Evolutionary conservation across 2,888 invertebrate species (phyloP).

Genomic region (Xiphydria camelus): DNA sequence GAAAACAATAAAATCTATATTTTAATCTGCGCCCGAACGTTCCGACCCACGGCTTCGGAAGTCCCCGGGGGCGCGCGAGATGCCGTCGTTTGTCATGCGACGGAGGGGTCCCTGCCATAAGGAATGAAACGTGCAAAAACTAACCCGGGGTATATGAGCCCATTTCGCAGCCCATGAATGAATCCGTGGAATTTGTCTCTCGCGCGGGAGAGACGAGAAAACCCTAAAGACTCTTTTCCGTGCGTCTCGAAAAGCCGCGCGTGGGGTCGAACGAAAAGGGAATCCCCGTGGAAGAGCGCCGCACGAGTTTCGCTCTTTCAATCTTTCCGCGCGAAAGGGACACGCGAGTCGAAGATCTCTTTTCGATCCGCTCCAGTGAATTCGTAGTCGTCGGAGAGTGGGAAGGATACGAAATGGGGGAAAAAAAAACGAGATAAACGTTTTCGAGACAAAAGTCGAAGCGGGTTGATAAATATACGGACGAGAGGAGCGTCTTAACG

Average conservation of each 20-base stretch:
- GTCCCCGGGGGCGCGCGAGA: conserved; percentile 19
- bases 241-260: conserved; percentile 2
- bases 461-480: too few species aligned
- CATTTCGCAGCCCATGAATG: conserved; percentile 28
- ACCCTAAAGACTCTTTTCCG: not conserved
- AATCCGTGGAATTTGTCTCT: conserved; percentile 33
- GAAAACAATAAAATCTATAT: conserved; percentile 55
- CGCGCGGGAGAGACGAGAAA: not conserved
- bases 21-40: conserved; percentile 45
- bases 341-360: too few species aligned
- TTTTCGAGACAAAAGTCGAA: too few species aligned
- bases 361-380: too few species aligned
- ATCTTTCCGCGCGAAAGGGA: not conserved
- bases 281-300: too few species aligned
- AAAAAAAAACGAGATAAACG: too few species aligned
- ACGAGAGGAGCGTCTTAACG: too few species aligned
- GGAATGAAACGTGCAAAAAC: conserved; percentile 39
- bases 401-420: too few species aligned
- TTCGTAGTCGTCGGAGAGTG: too few species aligned
- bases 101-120: conserved; percentile 13
- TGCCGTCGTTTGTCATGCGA: conserved; percentile 45
- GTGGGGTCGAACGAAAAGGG: too few species aligned
- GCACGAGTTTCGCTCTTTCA: not conserved
- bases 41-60: conserved; percentile 10
- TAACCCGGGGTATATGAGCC: conserved; percentile 21